These are phyloP conservation scores for Zapus hudsonius DNA, from an alignment of 2,113 vertebrate genomes.

Conservation along the genomic window DNA sequence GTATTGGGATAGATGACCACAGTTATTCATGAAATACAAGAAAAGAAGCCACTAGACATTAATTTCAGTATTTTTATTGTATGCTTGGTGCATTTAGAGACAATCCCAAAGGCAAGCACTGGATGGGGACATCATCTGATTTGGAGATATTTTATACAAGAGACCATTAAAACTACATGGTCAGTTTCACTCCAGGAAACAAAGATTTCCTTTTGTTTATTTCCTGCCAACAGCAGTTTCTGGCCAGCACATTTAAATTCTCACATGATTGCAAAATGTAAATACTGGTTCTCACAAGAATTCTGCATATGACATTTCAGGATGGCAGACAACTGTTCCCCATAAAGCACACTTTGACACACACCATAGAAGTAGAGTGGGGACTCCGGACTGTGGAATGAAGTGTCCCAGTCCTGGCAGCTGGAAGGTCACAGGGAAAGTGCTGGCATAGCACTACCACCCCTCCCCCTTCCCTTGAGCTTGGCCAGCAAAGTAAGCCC, in stretches of 20 bases:
- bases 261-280: conserved; percentile 58
- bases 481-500: background rate
- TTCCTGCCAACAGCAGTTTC: conserved; percentile 71
- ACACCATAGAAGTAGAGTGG: background rate
- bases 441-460: no score
- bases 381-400: background rate
- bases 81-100: conserved; percentile 62
- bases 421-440: no score
- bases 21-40: conserved; percentile 18
- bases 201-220: conserved; percentile 48
- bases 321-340: conserved; percentile 6
- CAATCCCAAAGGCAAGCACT: conserved; percentile 68
- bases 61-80: conserved; percentile 68
- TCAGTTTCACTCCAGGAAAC: conserved; percentile 52
- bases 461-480: rapidly evolving
- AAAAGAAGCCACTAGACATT: background rate
- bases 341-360: conserved; percentile 32
- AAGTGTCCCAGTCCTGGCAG: background rate
- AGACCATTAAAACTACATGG: conserved; percentile 53
- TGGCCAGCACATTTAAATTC: conserved; percentile 55
- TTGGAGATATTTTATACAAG: conserved; percentile 65
- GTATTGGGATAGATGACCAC: background rate
- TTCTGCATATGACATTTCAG: conserved; percentile 26
- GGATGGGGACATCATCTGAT: conserved; percentile 37
- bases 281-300: conserved; percentile 60